phyloP scores from a whole-genome alignment of 2,797 vertebrate genomes.

The Botia kubotai region DNA sequence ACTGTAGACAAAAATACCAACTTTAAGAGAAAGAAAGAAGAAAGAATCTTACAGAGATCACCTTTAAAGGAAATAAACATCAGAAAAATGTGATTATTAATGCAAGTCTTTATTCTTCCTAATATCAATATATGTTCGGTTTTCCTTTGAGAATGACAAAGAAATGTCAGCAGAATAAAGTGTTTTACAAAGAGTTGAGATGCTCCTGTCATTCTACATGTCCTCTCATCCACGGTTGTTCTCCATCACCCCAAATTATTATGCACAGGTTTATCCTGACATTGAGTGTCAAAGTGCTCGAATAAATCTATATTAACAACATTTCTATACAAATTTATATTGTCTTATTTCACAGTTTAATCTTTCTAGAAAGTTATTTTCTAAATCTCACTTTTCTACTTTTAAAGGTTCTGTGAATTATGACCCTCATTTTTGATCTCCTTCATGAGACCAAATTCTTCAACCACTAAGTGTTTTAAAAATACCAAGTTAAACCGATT shows the following conservation, averaged over 20 bases:
- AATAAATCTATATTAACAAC: constrained; percentile 77
- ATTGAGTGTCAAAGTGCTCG: constrained; percentile 70
- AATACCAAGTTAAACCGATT: constrained; percentile 65
- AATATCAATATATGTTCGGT: constrained; percentile 1
- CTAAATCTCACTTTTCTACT: not conserved
- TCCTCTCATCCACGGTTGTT: constrained; percentile 6
- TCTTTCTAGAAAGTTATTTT: constrained; percentile 58
- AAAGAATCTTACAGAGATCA: constrained; percentile 15
- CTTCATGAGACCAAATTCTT: constrained; percentile 16
- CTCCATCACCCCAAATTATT: not conserved
- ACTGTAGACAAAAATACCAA: constrained; percentile 18
- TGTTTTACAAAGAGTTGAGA: constrained; percentile 27
- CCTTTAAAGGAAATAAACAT: constrained; percentile 24
- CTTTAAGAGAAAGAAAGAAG: not conserved
- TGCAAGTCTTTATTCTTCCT: constrained; percentile 24
- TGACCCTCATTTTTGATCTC: not conserved
- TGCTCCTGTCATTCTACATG: constrained; percentile 8
- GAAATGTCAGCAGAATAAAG: constrained; percentile 23
- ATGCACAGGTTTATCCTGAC: constrained; percentile 60
- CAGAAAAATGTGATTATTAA: constrained; percentile 31
- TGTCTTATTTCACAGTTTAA: constrained; percentile 77
- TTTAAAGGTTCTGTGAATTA: not conserved
- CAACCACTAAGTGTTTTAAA: constrained; percentile 60
- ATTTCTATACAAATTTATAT: constrained; percentile 38
- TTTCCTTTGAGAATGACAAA: constrained; percentile 32